Evolutionary conservation across 2,113 vertebrate genomes (phyloP).

Genomic region (Trichomycterus rosablanca): DNA sequence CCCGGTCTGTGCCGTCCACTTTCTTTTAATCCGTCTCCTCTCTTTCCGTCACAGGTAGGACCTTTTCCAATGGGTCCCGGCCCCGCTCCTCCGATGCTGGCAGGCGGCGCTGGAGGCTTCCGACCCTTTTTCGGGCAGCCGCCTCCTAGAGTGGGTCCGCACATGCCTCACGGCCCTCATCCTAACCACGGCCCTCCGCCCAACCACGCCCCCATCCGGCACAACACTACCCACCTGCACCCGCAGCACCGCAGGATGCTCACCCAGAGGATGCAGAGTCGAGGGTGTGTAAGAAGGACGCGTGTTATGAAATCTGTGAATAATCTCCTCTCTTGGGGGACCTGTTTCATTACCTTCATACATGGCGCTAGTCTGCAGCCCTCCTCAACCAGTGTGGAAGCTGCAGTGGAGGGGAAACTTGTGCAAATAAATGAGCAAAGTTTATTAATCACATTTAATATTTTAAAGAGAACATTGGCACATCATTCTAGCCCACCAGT

Average conservation of each 20-base stretch:
- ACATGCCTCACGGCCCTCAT: slow-evolving; percentile 54
- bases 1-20: too few relatives aligned
- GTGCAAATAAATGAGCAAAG: too few relatives aligned
- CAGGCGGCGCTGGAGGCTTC: slow-evolving; percentile 78
- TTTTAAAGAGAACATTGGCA: too few relatives aligned
- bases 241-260: slow-evolving; percentile 90
- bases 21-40: too few relatives aligned
- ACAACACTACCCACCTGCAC: slow-evolving; percentile 91
- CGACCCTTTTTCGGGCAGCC: slow-evolving; percentile 77
- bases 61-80: slow-evolving; percentile 57
- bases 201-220: slow-evolving; percentile 72
- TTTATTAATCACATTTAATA: too few relatives aligned
- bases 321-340: too few relatives aligned
- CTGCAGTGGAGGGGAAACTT: too few relatives aligned
- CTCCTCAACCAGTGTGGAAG: too few relatives aligned
- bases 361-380: too few relatives aligned
- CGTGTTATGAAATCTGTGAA: background rate
- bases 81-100: slow-evolving; percentile 67
- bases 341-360: too few relatives aligned
- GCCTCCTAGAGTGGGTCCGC: slow-evolving; percentile 66
- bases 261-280: slow-evolving; percentile 86
- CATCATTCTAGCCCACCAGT: too few relatives aligned
- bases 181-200: slow-evolving; percentile 66
- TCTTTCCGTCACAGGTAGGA: slow-evolving; percentile 72
- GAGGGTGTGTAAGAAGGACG: slow-evolving; percentile 57